Evolutionary conservation across 2,888 invertebrate species (phyloP).

Genomic region (Lapara coniferarum): DNA sequence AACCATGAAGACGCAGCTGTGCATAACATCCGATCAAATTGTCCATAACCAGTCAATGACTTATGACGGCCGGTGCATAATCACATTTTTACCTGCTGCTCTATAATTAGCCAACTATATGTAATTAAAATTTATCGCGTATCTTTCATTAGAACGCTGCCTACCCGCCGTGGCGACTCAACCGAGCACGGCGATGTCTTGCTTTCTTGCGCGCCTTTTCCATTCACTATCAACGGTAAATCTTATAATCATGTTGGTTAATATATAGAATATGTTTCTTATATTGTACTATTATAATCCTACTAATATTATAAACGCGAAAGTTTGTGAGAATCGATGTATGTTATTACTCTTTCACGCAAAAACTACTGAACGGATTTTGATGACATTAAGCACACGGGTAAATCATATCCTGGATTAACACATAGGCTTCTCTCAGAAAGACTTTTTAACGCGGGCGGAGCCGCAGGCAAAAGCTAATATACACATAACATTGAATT

Average conservation of each 20-base stretch:
- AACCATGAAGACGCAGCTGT: constrained; percentile 33
- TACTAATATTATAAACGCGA: too few relatives aligned
- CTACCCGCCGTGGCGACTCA: constrained; percentile 57
- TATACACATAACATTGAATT: constrained; percentile 13
- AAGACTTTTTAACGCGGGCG: too few relatives aligned
- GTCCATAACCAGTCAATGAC: constrained; percentile 62
- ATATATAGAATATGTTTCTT: constrained; percentile 19
- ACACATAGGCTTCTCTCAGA: too few relatives aligned
- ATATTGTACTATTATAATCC: constrained; percentile 16
- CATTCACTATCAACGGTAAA: constrained; percentile 65
- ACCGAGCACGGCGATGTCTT: constrained; percentile 58
- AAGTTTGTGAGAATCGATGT: too few relatives aligned
- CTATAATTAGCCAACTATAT: constrained; percentile 61
- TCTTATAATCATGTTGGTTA: constrained; percentile 34
- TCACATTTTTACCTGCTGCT: constrained; percentile 48
- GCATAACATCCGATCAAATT: constrained; percentile 58
- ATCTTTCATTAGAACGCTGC: constrained; percentile 69
- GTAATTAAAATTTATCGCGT: constrained; percentile 73
- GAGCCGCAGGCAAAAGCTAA: too few relatives aligned
- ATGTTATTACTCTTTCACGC: too few relatives aligned
- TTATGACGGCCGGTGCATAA: constrained; percentile 52
- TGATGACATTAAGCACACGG: too few relatives aligned
- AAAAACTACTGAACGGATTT: too few relatives aligned
- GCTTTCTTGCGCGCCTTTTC: constrained; percentile 65
- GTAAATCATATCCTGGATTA: too few relatives aligned